Evolutionary conservation across 2,888 invertebrate genomes (phyloP).

Genomic region (Neoitamus cyanurus): DNA sequence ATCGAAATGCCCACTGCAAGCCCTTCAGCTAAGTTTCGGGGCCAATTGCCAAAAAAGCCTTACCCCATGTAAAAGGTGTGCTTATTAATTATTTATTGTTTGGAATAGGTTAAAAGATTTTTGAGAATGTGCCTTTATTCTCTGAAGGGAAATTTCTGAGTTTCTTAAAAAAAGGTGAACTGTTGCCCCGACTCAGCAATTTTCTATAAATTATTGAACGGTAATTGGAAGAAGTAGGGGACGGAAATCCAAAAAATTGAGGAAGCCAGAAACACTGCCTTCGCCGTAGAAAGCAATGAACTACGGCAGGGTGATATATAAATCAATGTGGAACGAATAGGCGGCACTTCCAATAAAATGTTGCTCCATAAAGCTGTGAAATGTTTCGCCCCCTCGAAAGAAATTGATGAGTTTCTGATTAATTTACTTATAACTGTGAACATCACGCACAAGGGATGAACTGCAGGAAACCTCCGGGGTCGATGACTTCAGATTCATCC

Average conservation of each 20-base stretch:
- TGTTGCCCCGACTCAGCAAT: too few species aligned
- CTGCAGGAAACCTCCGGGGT: background rate
- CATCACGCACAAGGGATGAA: background rate
- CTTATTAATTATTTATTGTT: too few species aligned
- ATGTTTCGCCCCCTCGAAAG: background rate
- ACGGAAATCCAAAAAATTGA: background rate
- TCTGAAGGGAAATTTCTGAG: background rate
- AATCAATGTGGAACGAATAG: background rate
- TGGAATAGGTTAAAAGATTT: too few species aligned
- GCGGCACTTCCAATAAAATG: background rate
- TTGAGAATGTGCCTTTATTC: too few species aligned
- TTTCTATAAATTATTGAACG: background rate
- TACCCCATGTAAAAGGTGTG: background rate
- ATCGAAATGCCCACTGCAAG: background rate
- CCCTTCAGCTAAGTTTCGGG: background rate
- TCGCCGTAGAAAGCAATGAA: background rate
- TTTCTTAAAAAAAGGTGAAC: too few species aligned
- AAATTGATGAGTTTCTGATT: background rate
- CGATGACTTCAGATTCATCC: background rate
- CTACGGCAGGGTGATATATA: background rate
- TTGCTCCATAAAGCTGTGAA: background rate
- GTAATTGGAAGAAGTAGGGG: background rate
- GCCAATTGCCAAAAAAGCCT: background rate
- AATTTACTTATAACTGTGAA: background rate
- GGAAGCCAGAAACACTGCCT: background rate